These are phyloP conservation scores for Stylophora pistillata DNA, from an alignment of 64 coral and sea anemone genomes.

Conservation along the genomic window DNA sequence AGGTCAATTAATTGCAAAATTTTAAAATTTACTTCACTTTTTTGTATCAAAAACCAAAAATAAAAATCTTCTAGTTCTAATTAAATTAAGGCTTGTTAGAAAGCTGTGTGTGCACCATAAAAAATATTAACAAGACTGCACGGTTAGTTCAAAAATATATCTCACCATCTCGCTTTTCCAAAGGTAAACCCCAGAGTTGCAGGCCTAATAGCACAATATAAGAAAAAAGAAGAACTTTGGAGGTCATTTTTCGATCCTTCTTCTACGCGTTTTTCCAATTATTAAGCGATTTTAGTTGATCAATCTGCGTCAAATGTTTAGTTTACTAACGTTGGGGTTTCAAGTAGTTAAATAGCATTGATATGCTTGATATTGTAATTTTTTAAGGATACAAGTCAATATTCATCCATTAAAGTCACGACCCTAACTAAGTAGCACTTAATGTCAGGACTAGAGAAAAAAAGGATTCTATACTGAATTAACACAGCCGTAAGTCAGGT, in stretches of 20 bases:
- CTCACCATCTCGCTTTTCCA: neutral
- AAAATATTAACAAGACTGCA: neutral
- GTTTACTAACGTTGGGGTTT: neutral
- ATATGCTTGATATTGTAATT: neutral
- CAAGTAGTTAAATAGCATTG: neutral
- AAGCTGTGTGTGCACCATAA: neutral
- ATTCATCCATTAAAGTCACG: neutral
- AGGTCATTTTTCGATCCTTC: neutral
- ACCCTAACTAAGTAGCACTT: neutral
- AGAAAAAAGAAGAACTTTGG: neutral
- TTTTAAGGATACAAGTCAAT: neutral
- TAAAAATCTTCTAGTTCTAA: no score
- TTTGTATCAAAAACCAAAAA: no score
- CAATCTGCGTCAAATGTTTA: no score
- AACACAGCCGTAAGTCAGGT: neutral
- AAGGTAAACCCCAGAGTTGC: neutral
- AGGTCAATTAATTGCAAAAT: no score
- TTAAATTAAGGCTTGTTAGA: no score
- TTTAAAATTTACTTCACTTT: no score
- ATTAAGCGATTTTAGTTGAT: no score
- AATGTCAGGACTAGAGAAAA: neutral
- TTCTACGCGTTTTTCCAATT: no score
- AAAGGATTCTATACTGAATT: neutral
- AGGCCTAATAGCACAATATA: neutral
- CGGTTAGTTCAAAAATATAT: neutral